phyloP scores from a whole-genome alignment of 2,113 vertebrate species.

The Oryzias javanicus region DNA sequence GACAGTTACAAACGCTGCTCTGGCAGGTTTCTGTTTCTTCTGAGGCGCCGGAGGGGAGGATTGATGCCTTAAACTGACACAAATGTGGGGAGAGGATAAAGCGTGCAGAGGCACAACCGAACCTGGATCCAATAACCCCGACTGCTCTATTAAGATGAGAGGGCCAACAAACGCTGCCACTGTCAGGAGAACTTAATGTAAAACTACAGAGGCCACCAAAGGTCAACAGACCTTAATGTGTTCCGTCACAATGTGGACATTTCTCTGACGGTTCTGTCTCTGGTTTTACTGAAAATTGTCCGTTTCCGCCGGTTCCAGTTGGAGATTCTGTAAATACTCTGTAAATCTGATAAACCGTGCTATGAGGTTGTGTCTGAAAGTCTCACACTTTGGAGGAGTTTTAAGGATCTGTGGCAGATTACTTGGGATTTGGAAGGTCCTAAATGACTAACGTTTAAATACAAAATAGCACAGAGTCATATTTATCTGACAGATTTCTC shows the following conservation, averaged over 20 bases:
- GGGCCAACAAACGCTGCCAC: conserved; percentile 21
- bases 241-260: conserved; percentile 31
- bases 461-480: too few species aligned
- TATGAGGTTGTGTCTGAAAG: too few species aligned
- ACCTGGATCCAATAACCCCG: conserved; percentile 59
- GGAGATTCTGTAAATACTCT: conserved; percentile 19
- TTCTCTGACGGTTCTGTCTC: conserved; percentile 24
- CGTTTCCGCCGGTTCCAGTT: conserved; percentile 35
- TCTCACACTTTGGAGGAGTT: too few species aligned
- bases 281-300: conserved; percentile 23
- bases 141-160: conserved; percentile 40
- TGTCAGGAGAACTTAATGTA: conserved; percentile 46
- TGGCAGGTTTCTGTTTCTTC: conserved; percentile 63
- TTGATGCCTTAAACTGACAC: conserved; percentile 58
- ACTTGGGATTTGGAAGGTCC: too few species aligned
- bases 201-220: conserved; percentile 8
- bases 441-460: too few species aligned
- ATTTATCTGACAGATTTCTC: too few species aligned
- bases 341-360: too few species aligned
- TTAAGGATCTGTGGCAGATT: too few species aligned
- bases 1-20: conserved; percentile 70
- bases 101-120: conserved; percentile 1
- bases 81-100: conserved; percentile 42
- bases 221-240: conserved; percentile 37
- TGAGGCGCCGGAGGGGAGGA: conserved; percentile 23